Conservation (phyloP, 2,888 invertebrate species). For the Hypolimnas misippus region DNA sequence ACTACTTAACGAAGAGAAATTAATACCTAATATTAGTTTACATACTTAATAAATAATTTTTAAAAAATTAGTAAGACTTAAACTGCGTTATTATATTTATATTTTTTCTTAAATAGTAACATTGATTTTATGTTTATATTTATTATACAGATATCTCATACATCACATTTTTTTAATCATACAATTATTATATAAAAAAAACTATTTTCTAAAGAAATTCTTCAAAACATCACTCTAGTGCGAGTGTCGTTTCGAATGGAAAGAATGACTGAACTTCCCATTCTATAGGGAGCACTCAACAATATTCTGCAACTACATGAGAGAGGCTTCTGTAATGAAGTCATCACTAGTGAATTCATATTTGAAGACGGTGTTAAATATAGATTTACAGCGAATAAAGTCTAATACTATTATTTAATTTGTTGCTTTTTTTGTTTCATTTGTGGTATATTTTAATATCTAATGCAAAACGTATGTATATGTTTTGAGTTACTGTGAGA, state of each 20-base stretch:
- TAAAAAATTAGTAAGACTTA: too few species aligned
- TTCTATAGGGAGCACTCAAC: conserved; percentile 14
- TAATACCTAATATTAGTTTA: background rate
- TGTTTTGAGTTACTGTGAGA: too few species aligned
- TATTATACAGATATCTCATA: background rate
- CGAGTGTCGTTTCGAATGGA: conserved; percentile 14
- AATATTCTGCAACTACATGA: conserved; percentile 34
- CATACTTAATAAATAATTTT: too few species aligned
- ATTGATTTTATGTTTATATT: too few species aligned
- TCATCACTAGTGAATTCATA: conserved; percentile 20
- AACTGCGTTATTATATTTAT: too few species aligned
- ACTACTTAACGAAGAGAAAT: background rate
- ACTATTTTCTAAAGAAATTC: background rate
- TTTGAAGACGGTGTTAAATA: conserved; percentile 20
- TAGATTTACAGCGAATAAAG: conserved; percentile 15
- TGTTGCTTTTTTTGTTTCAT: too few species aligned
- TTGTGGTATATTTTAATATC: too few species aligned
- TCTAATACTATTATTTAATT: conserved; percentile 11
- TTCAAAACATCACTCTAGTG: background rate
- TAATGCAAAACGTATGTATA: too few species aligned
- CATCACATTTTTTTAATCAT: too few species aligned
- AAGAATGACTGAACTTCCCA: conserved; percentile 10
- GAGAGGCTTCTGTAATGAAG: conserved; percentile 22
- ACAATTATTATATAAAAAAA: too few species aligned
- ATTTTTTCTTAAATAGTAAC: too few species aligned